Conservation (phyloP, 2,888 invertebrate genomes). For the Drosophila emarginata region DNA sequence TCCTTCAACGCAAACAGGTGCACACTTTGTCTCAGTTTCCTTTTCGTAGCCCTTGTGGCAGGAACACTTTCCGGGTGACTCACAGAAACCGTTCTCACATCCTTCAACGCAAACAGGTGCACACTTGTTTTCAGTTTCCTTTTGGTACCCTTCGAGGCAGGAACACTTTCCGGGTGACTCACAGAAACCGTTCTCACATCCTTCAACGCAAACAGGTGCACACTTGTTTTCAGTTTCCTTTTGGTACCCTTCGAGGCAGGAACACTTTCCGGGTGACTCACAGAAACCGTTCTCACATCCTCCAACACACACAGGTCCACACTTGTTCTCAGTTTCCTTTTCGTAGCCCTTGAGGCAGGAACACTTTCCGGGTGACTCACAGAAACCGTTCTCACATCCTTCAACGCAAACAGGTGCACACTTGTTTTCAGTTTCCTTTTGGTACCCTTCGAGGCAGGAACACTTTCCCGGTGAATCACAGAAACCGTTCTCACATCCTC, state of each 20-base stretch:
- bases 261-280: neutral
- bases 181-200: conserved; percentile 7
- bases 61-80: neutral
- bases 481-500: conserved; percentile 1
- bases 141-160: neutral
- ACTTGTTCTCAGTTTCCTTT: neutral
- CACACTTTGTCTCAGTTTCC: neutral
- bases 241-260: neutral
- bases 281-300: conserved; percentile 8
- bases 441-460: neutral
- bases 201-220: neutral
- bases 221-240: conserved; percentile 4
- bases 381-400: conserved; percentile 1
- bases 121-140: conserved; percentile 1
- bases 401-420: neutral
- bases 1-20: neutral
- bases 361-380: neutral
- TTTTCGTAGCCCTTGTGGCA: neutral
- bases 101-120: neutral
- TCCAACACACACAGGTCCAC: neutral
- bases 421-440: neutral
- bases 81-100: conserved; percentile 10
- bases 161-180: neutral
- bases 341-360: neutral
- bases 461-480: conserved; percentile 2